Base-by-base conservation (phyloP, 1,140 invertebrate genomes). In the Conus betulinus region DNA sequence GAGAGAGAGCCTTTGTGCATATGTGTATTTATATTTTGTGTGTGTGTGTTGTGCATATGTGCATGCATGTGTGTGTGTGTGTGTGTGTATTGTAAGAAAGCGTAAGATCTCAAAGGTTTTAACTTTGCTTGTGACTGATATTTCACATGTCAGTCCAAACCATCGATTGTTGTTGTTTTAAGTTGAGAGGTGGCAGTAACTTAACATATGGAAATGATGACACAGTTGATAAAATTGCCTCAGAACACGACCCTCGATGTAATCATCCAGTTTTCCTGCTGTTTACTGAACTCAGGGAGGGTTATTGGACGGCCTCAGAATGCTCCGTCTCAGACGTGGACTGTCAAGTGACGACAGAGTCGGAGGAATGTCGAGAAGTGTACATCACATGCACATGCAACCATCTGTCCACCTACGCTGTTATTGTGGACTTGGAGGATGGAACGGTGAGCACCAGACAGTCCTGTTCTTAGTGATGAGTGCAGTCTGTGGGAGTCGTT, bases 301-400 rank as follows among this genome's bases (percentile, higher is more conserved):
- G 98, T 3, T 96, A 97, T 94, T 99, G 98, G 98, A 98, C 98
- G 39, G 96, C 98, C 39, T 96, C 98, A 17, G 98, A 98, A 3
- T 99, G 98, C 91, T 97, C 97, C 57, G 98, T 98, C 0, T 97
- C 98, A 90, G 95, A 97, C 52, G 85, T 78, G n/a, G 71, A 60
- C 39, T 90, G 89, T 27, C 88, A 55, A n/a, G 88, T 90, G 52
- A 88, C 98, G 91, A 96, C 97, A 55, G 98, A 98, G 0, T 97
- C 98, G 91, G 96, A 97, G 63, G 84, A 91, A 67, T 94, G 95
- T 84, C 78, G 87, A 86, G 93, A 95, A 57, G 90, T 89, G 85
- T 94, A 91, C 60, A 97, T 99, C 39, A 99, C 99, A 93, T 99
- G 99, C 94, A 98, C 98, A 6, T 99, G 99, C 95, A 97, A 97